Percentiles rank a stretch among this genome's conserved stretches.
These are phyloP conservation scores for Phallusia fumigata DNA, from an alignment of 23 tunicate species.

Conservation along the genomic window DNA sequence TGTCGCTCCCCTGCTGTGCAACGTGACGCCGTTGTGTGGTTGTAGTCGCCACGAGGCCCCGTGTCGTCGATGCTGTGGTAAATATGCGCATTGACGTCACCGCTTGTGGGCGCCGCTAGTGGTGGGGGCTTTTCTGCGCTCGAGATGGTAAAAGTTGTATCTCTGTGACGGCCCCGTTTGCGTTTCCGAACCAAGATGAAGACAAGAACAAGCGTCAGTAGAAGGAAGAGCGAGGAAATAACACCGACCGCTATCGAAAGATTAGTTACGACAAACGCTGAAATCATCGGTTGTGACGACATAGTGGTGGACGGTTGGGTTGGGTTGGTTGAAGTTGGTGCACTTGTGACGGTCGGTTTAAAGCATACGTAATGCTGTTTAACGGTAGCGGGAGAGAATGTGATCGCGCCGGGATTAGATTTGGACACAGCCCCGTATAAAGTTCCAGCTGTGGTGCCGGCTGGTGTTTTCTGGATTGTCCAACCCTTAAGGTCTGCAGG, in stretches of 20 bases:
- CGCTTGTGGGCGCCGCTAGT: no score
- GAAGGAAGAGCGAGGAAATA: not conserved
- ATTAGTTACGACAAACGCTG: not conserved
- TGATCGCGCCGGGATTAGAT: not conserved
- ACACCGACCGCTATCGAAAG: not conserved
- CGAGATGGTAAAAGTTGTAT: not conserved
- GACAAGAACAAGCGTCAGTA: not conserved
- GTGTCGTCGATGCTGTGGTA: conserved; percentile 1
- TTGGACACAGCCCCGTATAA: not conserved
- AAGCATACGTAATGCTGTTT: not conserved
- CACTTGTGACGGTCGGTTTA: not conserved
- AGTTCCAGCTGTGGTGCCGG: not conserved
- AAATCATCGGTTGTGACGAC: not conserved
- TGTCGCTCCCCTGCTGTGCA: not conserved
- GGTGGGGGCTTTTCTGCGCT: no score
- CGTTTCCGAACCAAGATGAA: not conserved
- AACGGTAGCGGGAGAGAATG: not conserved
- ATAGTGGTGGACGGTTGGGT: not conserved
- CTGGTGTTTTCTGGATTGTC: not conserved
- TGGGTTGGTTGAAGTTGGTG: not conserved
- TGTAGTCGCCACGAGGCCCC: no score
- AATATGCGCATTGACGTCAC: not conserved
- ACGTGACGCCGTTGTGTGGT: not conserved
- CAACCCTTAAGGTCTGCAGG: not conserved
- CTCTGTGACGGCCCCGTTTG: not conserved